A percentile compares a stretch with the other conserved stretches of the same genome.
Conservation (phyloP, 2,113 vertebrate genomes). For the Siniperca chuatsi region DNA sequence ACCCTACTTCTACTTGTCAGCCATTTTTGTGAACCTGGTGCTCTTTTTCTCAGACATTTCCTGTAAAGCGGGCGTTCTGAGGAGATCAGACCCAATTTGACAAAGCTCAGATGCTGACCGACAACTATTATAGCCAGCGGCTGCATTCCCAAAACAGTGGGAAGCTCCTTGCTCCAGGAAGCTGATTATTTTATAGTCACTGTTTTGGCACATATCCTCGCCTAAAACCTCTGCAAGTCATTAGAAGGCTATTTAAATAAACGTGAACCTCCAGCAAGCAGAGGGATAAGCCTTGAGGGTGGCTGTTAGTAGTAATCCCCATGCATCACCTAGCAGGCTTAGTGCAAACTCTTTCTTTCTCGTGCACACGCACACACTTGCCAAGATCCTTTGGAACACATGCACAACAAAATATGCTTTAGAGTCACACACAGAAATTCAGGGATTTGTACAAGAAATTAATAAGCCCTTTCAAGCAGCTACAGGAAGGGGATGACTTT, state of each 20-base stretch:
- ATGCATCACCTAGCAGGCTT: conserved; percentile 80
- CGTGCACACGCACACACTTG: conserved; percentile 1
- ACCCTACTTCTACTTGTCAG: conserved; percentile 31
- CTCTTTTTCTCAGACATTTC: conserved; percentile 36
- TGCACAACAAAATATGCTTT: conserved; percentile 37
- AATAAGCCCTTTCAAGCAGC: conserved; percentile 53
- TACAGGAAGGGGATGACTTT: conserved; percentile 31
- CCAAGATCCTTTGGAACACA: conserved; percentile 9
- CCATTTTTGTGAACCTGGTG: conserved; percentile 35
- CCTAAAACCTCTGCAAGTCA: conserved; percentile 79
- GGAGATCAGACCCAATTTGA: conserved; percentile 29
- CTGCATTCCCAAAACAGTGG: conserved; percentile 65
- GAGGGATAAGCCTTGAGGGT: conserved; percentile 76
- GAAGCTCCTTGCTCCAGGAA: conserved; percentile 71
- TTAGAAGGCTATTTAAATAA: conserved; percentile 79
- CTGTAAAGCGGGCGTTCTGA: conserved; percentile 20
- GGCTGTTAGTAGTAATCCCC: conserved; percentile 75
- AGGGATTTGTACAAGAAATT: conserved; percentile 63
- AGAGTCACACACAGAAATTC: conserved; percentile 44
- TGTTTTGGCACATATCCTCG: conserved; percentile 74
- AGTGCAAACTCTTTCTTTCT: conserved; percentile 66
- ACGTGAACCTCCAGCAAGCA: conserved; percentile 78
- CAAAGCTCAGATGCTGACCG: conserved; percentile 60
- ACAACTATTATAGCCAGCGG: conserved; percentile 40
- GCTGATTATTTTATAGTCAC: conserved; percentile 79